Evolutionary conservation across 2,888 invertebrate species (phyloP), one percentile per base, ranked within the genome.

Genomic region (Diplolepis rosae): DNA sequence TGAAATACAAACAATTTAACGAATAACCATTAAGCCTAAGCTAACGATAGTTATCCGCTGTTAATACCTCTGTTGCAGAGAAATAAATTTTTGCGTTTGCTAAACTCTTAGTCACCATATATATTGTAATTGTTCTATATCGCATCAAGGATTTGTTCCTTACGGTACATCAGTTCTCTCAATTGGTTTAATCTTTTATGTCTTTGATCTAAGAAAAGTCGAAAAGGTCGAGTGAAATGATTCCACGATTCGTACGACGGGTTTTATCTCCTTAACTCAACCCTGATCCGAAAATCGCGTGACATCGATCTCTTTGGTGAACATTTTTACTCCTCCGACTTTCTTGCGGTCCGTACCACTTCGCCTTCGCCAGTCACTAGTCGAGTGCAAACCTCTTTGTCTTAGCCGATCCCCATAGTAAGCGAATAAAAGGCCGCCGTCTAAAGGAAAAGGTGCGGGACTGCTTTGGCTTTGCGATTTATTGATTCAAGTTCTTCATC

Each of bases 391-490:
- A 77, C 77, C 79, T 77, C 81, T 81, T 81, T 81, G 81, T 81
- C 81, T 81, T 79, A 72, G 69, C 76, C 72, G 77, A 78, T 80
- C 77, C 77, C 66, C 67, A 70, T 30, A 32, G 45, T 75, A 66
- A 81, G 77, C 76, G 76, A 71, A 74, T 69, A 74, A 75, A 77
- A 77, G 75, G 54, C 69, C 22, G 65, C 69, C 42, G 70, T 70
- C 61, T 61, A 72, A 70, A 69, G 70, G 71, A 66, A 66, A 68
- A 76, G 76, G 66, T 70, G 72, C 70, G 70, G 72, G 68, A 74
- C 52, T 67, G 74, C 78, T 82, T 79, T 79, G 79, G 82, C 83
- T 83, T 83, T 77, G 81, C 82, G 80, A 83, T 83, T 84, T 83
- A 84, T 84, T 82, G 84, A 84, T 83, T 84, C 82, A 81, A 80